Percentiles rank a stretch among this genome's conserved stretches.
Conservation (phyloP, 2,797 vertebrate genomes). For the Aselliscus stoliczkanus region DNA sequence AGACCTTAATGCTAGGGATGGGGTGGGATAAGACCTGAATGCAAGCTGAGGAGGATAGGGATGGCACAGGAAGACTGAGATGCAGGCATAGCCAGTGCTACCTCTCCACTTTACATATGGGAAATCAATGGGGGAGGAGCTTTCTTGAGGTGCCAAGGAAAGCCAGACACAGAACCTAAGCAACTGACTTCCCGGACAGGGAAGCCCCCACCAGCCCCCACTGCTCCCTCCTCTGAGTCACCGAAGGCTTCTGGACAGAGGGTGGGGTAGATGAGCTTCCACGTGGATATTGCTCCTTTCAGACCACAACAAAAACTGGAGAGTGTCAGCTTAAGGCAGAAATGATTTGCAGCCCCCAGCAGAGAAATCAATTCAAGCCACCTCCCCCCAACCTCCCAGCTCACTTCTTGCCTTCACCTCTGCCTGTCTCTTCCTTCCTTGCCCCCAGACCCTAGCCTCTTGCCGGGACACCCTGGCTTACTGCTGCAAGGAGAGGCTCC, state of each 20-base stretch:
- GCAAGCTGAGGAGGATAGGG: neutral
- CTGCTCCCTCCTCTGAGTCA: neutral
- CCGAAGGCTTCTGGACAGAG: neutral
- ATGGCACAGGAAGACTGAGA: neutral
- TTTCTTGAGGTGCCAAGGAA: neutral
- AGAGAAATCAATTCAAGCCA: neutral
- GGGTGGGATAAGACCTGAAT: neutral
- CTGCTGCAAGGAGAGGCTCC: constrained; percentile 67
- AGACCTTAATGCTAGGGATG: neutral
- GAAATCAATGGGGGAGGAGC: neutral
- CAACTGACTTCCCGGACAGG: neutral
- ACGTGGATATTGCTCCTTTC: neutral
- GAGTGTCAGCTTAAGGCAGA: neutral
- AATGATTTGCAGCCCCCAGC: neutral
- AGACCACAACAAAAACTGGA: neutral
- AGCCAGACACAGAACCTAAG: neutral
- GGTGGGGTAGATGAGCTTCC: neutral
- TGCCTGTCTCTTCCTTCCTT: neutral
- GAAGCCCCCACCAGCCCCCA: neutral
- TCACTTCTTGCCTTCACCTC: neutral
- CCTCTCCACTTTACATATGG: neutral
- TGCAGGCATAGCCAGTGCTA: neutral
- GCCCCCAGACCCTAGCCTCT: constrained; percentile 53
- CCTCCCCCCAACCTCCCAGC: neutral
- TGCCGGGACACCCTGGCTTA: constrained; percentile 54